Evolutionary conservation across 2,797 vertebrate genomes (phyloP), one percentile per base, ranked within the genome.

Genomic region (Sorex maritimensis): DNA sequence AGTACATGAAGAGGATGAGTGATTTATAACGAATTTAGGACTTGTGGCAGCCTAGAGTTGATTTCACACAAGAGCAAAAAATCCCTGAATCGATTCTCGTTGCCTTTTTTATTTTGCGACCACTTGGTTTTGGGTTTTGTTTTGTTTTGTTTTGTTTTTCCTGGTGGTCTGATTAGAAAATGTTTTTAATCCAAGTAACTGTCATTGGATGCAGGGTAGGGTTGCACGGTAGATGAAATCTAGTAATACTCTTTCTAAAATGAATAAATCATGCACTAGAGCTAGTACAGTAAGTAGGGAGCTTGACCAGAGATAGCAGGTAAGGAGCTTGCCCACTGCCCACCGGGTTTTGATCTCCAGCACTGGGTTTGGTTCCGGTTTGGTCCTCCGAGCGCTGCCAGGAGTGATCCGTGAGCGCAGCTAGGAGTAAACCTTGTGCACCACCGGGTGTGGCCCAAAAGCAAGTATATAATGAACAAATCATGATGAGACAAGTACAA

Each of bases 91-190:
- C 46, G 58, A 49, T 88, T 74, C 41, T 73, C 41, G 61, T 21
- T 96, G 73, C 52, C 38, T 86, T 79, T 95, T 79, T 92, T 93
- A 83, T 88, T 71, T 49, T 49, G 61, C 79, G 52, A 68, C 61
- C 30, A 26, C 21, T 26, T 65, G 63, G 5, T 4, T 19, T 23
- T 61, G 21, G 58, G 17, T 19, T 26, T 26, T 34, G 34, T 34
- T 34, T 34, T 34, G 34, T 12, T 2, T 28, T 67, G 5, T 26
- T 85, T 19, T 1, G 72, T 77, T 91, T 88, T 85, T 46, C 75
- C 30, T 58, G 26, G 11, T 88, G 71, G 30, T 86, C n/a, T 68
- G 49, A 73, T 72, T 55, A 63, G 30, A 63, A 71, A 68, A 75
- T 58, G 46, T 94, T 94, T 77, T 58, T 26, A 67, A 61, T 61